Base-by-base conservation (phyloP, 2,797 vertebrate species). In the Acanthiza pusilla region DNA sequence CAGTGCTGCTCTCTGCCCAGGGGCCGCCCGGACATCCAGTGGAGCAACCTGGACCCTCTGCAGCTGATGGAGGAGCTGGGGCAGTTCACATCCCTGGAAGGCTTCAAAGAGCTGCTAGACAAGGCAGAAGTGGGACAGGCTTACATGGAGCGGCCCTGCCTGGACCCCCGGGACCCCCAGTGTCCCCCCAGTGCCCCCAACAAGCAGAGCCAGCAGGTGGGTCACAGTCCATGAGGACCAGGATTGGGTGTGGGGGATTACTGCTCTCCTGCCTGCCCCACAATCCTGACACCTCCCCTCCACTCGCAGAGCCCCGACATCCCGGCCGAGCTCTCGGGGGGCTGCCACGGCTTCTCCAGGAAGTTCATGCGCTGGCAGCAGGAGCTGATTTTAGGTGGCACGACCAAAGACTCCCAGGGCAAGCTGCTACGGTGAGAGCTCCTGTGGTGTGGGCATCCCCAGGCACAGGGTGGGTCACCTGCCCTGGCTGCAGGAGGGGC, bases 311-410 rank as follows among this genome's bases (percentile, higher is more conserved):
- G 94, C 97, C 99, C 98, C 0, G 98, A 99, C 95, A 98, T 99
- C 96, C 98, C 98, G 0, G 97, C 96, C 1, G 98, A 98, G 84
- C 98, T 99, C 94, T 98, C 98, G 0, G 98, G 98, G 9, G 99
- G 99, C 98, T 99, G 99, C 96, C 98, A 99, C 4, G 99, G 99
- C 96, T 99, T 99, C 96, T 99, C 99, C 96, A 98, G 98, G 98
- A 99, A 99, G 97, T 99, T 99, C 97, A 99, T 99, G 99, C 99
- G 99, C 97, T 99, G 99, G 99, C 99, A 99, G 96, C 99, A 99
- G 97, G 99, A 99, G 96, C 97, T 99, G 97, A 98, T 99, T 97
- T 97, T 99, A 86, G 99, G 99, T 0, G 99, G 99, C 87, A 98
- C 98, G 13, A 95, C 98, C 91, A 99, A 99, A 97, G 98, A 97